Conservation (phyloP, 2,888 invertebrate genomes). For the Apamea epomidion region DNA sequence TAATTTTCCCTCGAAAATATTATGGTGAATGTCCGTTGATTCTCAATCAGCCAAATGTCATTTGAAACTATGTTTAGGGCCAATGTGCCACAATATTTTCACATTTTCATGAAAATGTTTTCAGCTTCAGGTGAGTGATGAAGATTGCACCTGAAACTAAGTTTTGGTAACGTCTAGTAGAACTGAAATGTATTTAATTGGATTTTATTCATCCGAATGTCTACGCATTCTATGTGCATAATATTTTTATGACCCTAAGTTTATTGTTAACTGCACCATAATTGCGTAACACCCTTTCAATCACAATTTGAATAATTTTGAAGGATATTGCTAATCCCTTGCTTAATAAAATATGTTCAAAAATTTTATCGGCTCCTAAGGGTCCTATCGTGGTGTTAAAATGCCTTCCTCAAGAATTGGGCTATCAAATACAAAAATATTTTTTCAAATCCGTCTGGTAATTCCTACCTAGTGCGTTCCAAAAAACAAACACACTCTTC, state of each 20-base stretch:
- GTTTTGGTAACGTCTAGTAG: too few relatives aligned
- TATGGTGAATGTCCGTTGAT: not conserved
- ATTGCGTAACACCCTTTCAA: too few relatives aligned
- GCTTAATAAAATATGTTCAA: too few relatives aligned
- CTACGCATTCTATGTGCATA: not conserved
- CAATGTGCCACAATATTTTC: conserved; percentile 4
- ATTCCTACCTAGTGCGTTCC: too few relatives aligned
- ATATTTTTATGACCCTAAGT: not conserved
- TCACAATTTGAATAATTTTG: too few relatives aligned
- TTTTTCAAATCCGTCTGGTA: too few relatives aligned
- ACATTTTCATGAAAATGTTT: not conserved
- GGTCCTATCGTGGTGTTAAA: too few relatives aligned
- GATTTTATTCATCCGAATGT: not conserved
- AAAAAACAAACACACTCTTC: too few relatives aligned
- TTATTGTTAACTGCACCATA: not conserved
- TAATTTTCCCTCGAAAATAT: not conserved
- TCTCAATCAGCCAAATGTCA: not conserved
- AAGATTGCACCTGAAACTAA: not conserved
- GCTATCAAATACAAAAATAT: too few relatives aligned
- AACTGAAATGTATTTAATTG: not conserved
- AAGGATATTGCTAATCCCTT: too few relatives aligned
- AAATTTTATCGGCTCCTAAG: too few relatives aligned
- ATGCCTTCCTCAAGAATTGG: too few relatives aligned
- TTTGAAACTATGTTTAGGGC: not conserved
- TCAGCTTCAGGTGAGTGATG: not conserved